Base-by-base conservation (phyloP, 2,797 vertebrate genomes). In the Etheostoma perlongum region DNA sequence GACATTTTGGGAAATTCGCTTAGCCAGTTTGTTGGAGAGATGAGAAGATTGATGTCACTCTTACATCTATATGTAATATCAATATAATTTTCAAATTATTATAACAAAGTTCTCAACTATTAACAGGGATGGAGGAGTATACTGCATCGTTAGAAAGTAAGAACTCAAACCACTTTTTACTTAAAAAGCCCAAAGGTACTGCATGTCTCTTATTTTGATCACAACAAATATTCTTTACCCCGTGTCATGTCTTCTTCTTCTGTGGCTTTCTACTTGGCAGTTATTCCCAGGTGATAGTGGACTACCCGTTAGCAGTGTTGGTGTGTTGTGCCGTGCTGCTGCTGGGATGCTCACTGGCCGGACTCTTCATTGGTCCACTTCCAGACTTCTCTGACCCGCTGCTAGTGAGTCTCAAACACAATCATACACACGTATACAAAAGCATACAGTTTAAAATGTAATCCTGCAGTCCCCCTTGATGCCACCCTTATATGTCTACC, bases 331-430 rank as follows among this genome's bases (percentile, higher is more conserved):
- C 94, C 0, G 70, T 94, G 77, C 78, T 89, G 11, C 93, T 96
- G 13, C 91, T 97, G 49, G 91, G 96, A 74, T 98, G 96, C 86
- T 97, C 97, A 0, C 61, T 98, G 74, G 96, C 96, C 14, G 97
- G 96, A 69, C 91, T 99, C 66, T 89, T 99, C 63, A 93, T 96
- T 33, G 95, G 96, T 72, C 95, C 94, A 4, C 78, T 98, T 84
- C 98, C 98, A 11, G 97, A 99, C 90, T 99, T 99, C 79, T 97
- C 98, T 19, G 96, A 98, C 51, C 98, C 98, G 23, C 92, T 99
- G 48, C 89, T 95, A 94, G 98, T 99, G 84, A 96, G 96, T 92
- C 25, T 49, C 66, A 53, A 16, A 78, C 49, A 68, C 21, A 23
- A 2, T 5, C 18, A 36, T 4, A 27, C 71, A 42, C 36, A 46